These are phyloP conservation scores for Liparis tanakae DNA, from an alignment of 2,797 vertebrate genomes.

Conservation along the genomic window DNA sequence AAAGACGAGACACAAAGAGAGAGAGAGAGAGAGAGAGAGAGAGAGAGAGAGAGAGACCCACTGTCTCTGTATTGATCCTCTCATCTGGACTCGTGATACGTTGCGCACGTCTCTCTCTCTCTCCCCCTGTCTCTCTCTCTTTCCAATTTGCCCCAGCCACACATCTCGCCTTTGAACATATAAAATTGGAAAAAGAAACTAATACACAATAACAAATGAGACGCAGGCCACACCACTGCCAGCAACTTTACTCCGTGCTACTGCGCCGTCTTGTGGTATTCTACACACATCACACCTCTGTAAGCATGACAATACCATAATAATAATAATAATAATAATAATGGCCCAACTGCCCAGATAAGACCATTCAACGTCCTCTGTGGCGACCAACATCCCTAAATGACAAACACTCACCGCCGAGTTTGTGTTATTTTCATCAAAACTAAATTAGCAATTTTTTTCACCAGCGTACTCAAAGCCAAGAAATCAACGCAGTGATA, in stretches of 20 bases:
- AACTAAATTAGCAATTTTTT: neutral
- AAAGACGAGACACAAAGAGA: slow-evolving; percentile 23
- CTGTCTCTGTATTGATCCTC: slow-evolving; percentile 80
- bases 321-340: neutral
- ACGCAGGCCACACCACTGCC: neutral
- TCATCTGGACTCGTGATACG: slow-evolving; percentile 74
- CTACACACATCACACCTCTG: neutral
- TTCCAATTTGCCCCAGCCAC: slow-evolving; percentile 5
- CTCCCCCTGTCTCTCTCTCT: neutral
- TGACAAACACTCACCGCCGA: neutral
- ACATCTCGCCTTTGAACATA: slow-evolving; percentile 22
- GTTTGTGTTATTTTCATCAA: neutral
- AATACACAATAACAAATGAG: slow-evolving; percentile 8
- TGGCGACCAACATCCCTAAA: neutral
- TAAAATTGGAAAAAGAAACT: neutral
- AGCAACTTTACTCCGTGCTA: neutral
- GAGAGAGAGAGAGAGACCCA: slow-evolving; percentile 64
- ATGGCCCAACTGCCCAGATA: neutral
- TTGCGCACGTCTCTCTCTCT: slow-evolving; percentile 26
- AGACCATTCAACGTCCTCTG: neutral
- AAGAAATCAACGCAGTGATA: neutral
- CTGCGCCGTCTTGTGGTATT: neutral
- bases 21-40: slow-evolving; percentile 53
- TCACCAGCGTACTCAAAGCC: neutral
- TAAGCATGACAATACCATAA: neutral